Base-by-base conservation (phyloP, 2,888 invertebrate species). In the Rhaphigaster nebulosa region DNA sequence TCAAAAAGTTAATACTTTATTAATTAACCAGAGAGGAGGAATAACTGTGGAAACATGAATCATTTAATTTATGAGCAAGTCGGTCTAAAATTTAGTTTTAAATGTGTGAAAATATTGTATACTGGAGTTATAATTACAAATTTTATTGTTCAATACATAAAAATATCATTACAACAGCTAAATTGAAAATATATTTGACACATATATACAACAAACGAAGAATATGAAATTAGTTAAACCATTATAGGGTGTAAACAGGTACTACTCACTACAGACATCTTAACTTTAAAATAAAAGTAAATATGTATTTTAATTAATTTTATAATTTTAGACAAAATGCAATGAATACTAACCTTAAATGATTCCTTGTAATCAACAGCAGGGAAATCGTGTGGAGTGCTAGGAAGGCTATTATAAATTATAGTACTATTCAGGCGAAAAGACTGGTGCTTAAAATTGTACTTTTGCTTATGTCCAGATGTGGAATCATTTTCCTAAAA, bases 401-500 rank as follows among this genome's bases (percentile, higher is more conserved):
- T 89, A 26, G 89, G 89, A 45, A 76, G 41, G 50, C 76, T 89
- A 38, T 76, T 70, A 76, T 76, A 89, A 29, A 89, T 76, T 29
- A 89, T 41, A 6, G 65, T 45, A 70, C 70, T 89, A 29, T 41
- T 70, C 29, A 45, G 45, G 29, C 52, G 52, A 50, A 50, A 38
- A 38, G 34, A 38, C 13, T 56, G 52, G 34, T 70, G 70, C 20
- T 76, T 65, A 34, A 70, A 50, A 45, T 1, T 89, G 45, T 65
- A n/a, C 65, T 76, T 89, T 29, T 70, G 60, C 50, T 89, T 89
- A 70, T 45, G 60, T 18, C 45, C 54, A 26, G 52, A 54, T 13
- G 45, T 23, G 15, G 90, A 89, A 38, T 91, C 91, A 41, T 91
- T 91, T 89, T 91, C 91, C 91, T 91, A 26, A 56, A 87, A 70